A percentile compares a stretch with the other conserved stretches of the same genome.
phyloP scores from a whole-genome alignment of 2,113 vertebrate species.

The Trinectes maculatus region DNA sequence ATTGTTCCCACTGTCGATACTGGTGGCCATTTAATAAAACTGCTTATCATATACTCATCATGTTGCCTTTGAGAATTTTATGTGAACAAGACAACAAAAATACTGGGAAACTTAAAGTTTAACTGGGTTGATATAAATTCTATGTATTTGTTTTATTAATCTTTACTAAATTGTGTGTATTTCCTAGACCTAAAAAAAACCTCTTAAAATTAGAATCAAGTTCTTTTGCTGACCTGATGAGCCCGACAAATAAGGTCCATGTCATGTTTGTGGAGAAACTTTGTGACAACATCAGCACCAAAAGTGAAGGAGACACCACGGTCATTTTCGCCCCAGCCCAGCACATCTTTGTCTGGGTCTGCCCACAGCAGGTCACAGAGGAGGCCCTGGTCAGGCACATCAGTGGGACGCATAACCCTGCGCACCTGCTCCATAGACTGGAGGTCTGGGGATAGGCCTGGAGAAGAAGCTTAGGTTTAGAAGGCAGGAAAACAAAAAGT shows the following conservation, averaged over 20 bases:
- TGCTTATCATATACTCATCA: too few species aligned
- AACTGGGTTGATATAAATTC: too few species aligned
- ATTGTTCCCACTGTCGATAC: too few species aligned
- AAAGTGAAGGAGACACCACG: slow-evolving; percentile 97
- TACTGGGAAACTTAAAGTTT: too few species aligned
- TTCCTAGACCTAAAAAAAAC: neutral
- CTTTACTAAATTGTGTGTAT: neutral
- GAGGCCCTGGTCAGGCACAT: slow-evolving; percentile 96
- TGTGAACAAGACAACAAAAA: too few species aligned
- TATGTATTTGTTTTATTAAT: neutral
- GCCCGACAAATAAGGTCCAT: slow-evolving; percentile 97
- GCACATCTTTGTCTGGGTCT: slow-evolving; percentile 95
- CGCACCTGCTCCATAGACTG: slow-evolving; percentile 98
- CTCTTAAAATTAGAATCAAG: neutral
- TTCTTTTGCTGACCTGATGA: slow-evolving; percentile 87
- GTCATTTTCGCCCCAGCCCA: slow-evolving; percentile 97
- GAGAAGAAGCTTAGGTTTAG: neutral
- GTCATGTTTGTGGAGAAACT: slow-evolving; percentile 97
- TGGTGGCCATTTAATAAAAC: too few species aligned
- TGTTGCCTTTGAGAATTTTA: too few species aligned
- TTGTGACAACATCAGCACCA: slow-evolving; percentile 94
- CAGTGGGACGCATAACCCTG: slow-evolving; percentile 95
- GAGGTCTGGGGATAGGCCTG: slow-evolving; percentile 93
- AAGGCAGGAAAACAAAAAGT: neutral
- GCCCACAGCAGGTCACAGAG: slow-evolving; percentile 96